Evolutionary conservation across 2,113 vertebrate species (phyloP), one percentile per base, ranked within the genome.

Genomic region (Rostratula benghalensis): DNA sequence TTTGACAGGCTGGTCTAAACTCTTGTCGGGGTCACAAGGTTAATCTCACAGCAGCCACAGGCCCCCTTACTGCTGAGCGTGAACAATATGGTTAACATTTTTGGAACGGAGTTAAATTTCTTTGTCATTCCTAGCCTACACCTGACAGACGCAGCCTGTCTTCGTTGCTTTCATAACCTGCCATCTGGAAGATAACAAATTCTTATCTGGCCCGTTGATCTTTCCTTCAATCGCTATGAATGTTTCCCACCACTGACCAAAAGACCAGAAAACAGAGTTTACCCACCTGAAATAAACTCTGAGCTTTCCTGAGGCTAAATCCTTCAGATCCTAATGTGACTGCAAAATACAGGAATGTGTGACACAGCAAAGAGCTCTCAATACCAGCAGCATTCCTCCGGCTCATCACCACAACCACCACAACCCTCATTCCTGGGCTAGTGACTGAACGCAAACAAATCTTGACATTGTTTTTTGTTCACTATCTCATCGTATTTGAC

Each of bases 11-110:
- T 89, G 90, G 45, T 93, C 89, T 97, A 93, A 96, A 95, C 92
- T 94, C 95, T 96, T 94, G 90, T 93, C 3, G 2, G 69, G 94
- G 92, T 97, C 97, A 96, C 48, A 89, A 69, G 94, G 94, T 95
- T 96, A 96, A 97, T 96, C 85, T 83, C 89, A 53, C 50, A 93
- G 91, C 86, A 94, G 81, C 85, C 83, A 97, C 85, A 94, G 90
- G 88, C 95, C 82, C 65, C 79, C 87, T 95, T 37, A n/a, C 81
- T 73, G 93, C 75, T 91, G 81, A 95, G 95, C 70, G 37, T 96
- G 90, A 87, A 95, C 93, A 94, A 96, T 95, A 94, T 87, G 93
- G 95, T 94, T 89, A 93, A 95, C 87, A 86, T 96, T 96, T 96
- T 90, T 94, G 86, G 91, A 94, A 95, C 1, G 56, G 90, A 95